Base-by-base conservation (phyloP, 2,797 vertebrate genomes). In the Tapirus indicus region DNA sequence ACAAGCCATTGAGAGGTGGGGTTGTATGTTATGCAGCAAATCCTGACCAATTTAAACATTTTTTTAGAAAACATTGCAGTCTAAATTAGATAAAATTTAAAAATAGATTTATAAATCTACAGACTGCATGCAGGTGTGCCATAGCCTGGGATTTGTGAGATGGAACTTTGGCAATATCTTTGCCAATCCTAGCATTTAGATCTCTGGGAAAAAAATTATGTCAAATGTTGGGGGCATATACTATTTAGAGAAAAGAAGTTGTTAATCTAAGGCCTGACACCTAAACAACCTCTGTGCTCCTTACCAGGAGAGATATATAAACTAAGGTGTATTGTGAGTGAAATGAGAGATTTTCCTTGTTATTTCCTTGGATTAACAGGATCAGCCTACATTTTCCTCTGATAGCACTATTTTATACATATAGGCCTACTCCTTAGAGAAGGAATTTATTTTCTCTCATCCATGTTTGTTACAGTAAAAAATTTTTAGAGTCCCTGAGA, bases 171-270 rank as follows among this genome's bases (percentile, higher is more conserved):
- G 64, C 27, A 74, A 1, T 78, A 25, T 74, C 62, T 90, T 83
- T 54, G n/a, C 7, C 18, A 92, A 69, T 69, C 3, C 56, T 69
- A 80, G 18, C 60, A 52, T 84, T 82, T 49, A 85, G 14, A 74
- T 79, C n/a, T 75, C 52, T 79, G 72, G 47, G 41, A 6, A 64
- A 90, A 90, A 93, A n/a, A 16, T 64, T 78, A 69, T 4, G 7
- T 14, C 41, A 93, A 58, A 68, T 87, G 12, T 64, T 93, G 66
- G n/a, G 62, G 35, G 1, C 87, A 41, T 79, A 41, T 68, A 82
- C 47, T 87, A 75, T 79, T 96, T 94, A 89, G 21, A 96, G 84
- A 9, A 95, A 64, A 92, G 32, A 88, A 69, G 35, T 56, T 79
- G 17, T 71, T 80, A 83, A 58, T 94, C 56, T 96, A 79, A 94